Evolutionary conservation across 1,140 invertebrate genomes (phyloP), one percentile per base, ranked within the genome.

Genomic region (Megathymus violae): DNA sequence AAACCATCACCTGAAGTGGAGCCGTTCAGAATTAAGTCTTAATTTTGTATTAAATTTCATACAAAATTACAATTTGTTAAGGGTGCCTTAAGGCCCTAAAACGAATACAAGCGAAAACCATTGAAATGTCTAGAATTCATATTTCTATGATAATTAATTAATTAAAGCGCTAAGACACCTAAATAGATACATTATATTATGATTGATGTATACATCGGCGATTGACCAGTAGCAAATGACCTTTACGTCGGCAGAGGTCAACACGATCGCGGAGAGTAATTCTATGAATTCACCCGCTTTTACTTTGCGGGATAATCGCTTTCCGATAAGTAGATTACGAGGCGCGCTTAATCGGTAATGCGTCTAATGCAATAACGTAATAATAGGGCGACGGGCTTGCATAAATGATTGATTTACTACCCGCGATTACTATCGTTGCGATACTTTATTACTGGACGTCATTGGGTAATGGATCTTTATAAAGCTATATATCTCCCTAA

Each of bases 371-470:
- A 64, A 64, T 62, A 56, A 66, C 46, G 67, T 73, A 64, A 62
- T 69, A 63, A 64, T 46, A 58, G 56, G 56, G 56, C 56, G 22
- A 59, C 27, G 15, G 46, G 51, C 61, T 64, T 62, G 64, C 63
- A 67, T 62, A 54, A 62, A 73, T 68, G 70, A 72, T 69, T 69
- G 67, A 73, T 73, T 66, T 62, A 59, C 40, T 61, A 62, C 62
- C 51, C 31, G 22, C 36, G 13, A 64, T 64, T 56, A 61, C 54
- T 36, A 50, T 61, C 17, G 41, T 58, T 58, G 52, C 54, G 41
- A 58, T 58, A 58, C 54, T 59, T 59, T 43, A 59, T 59, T 59
- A 59, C 41, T 36, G 25, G 27, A 59, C 54, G 41, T 47, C 43
- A 47, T 46, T 59, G 43, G 54, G 41, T 59, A 59, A 59, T 59